These are phyloP conservation scores for Synanthedon formicaeformis DNA, from an alignment of 2,888 invertebrate species.

Conservation along the genomic window DNA sequence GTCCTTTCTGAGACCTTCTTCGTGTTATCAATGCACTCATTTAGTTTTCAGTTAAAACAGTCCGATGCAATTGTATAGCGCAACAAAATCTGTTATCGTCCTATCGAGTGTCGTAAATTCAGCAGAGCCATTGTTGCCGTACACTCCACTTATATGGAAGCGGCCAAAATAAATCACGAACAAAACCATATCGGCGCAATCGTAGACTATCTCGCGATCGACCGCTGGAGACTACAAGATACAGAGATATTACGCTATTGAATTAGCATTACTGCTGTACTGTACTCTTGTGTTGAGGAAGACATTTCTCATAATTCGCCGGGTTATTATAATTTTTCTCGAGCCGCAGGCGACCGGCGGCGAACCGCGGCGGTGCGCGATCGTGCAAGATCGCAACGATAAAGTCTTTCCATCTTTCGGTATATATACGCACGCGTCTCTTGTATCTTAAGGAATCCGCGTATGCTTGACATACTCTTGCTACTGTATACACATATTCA, in stretches of 20 bases:
- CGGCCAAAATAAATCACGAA: constrained; percentile 68
- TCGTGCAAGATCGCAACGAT: constrained; percentile 45
- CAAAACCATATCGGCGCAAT: constrained; percentile 62
- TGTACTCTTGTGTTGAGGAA: constrained; percentile 11
- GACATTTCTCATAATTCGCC: constrained; percentile 45
- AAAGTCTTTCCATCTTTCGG: not conserved
- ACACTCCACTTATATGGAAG: constrained; percentile 61
- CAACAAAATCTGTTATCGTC: constrained; percentile 59
- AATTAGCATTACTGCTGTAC: constrained; percentile 66
- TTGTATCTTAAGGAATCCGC: not conserved
- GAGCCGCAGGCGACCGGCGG: constrained; percentile 23
- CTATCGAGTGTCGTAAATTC: constrained; percentile 66
- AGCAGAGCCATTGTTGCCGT: constrained; percentile 58
- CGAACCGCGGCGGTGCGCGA: constrained; percentile 19
- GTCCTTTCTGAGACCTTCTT: too few relatives aligned
- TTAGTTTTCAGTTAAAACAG: not conserved
- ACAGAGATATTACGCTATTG: constrained; percentile 61
- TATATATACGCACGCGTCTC: not conserved
- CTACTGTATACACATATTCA: not conserved
- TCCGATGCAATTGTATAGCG: constrained; percentile 10
- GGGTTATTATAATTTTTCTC: constrained; percentile 48
- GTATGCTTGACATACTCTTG: not conserved
- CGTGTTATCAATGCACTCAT: not conserved
- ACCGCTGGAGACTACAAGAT: constrained; percentile 49
- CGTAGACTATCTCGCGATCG: constrained; percentile 55